Conservation (phyloP, 2,113 vertebrate genomes). For the Zonotrichia leucophrys region DNA sequence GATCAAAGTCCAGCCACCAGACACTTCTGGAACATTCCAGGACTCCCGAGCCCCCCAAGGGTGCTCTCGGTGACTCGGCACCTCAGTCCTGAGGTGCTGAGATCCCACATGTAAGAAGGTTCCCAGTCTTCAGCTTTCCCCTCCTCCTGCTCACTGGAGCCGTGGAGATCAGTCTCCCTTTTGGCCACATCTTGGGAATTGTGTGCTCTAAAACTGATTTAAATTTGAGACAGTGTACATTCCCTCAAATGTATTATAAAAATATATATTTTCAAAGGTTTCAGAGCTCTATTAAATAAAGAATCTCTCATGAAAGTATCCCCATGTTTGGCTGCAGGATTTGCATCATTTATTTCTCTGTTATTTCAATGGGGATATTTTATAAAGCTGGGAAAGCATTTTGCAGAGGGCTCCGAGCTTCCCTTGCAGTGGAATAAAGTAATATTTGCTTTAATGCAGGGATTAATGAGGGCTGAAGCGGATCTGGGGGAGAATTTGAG, state of each 20-base stretch:
- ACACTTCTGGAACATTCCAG: too few relatives aligned
- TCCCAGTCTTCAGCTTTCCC: neutral
- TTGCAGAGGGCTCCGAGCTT: neutral
- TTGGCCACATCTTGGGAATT: neutral
- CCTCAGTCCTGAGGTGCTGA: too few relatives aligned
- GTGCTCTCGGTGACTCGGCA: too few relatives aligned
- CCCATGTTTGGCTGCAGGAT: fast-evolving
- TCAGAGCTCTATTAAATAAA: neutral
- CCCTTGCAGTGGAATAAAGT: neutral
- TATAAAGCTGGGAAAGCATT: neutral
- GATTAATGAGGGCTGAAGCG: neutral
- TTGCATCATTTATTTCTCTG: neutral
- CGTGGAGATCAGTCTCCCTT: neutral
- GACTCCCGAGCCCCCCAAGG: too few relatives aligned
- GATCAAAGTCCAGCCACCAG: too few relatives aligned
- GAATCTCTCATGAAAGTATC: neutral
- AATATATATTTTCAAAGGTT: neutral
- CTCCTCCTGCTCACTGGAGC: neutral
- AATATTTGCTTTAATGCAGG: fast-evolving
- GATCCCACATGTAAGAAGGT: too few relatives aligned
- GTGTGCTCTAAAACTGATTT: neutral
- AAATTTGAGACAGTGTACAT: neutral
- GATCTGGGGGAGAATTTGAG: neutral
- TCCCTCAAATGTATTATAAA: neutral
- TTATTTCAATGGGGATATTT: neutral